Base-by-base conservation (phyloP, 2,797 vertebrate species). In the Gobionotothen gibberifrons region DNA sequence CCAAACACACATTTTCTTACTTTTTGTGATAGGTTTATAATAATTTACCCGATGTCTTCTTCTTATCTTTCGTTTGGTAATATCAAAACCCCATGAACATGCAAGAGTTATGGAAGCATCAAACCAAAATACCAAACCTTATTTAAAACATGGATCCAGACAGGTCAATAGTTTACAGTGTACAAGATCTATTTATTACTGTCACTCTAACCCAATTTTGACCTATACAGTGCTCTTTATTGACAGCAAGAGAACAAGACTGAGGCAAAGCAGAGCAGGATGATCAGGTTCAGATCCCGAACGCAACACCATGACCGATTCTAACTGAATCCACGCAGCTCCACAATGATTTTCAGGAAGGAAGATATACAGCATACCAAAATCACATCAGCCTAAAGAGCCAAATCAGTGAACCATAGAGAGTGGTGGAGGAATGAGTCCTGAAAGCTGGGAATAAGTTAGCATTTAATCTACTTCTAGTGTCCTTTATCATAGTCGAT, bases 231-330 rank as follows among this genome's bases (percentile, higher is more conserved):
- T 11, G 55, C 19, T 72, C 67, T 64, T 60, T 76, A 78, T 56
- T 72, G 84, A 82, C 76, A 81, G 63, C 49, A 61, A 48, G 29
- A 17, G 61, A 44, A 57, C 51, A 21, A 16, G 39, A 66, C 2
- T 89, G 87, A 90, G 64, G 68, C 43, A 85, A 90, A 87, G 58
- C 90, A 92, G 90, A 87, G 71, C 81, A 81, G 81, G 81, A 81
- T 48, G 56, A 75, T 68, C 40, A 26, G 60, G 63, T 83, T 74
- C 48, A 69, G 36, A 62, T 42, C 39, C 53, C 3, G 17, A 63
- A 51, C 2, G 17, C 52, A 55, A 64, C 52, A 62, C 57, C 42
- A 36, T 15, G 42, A 59, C 79, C 56, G 3, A 77, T 72, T 26
- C 15, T 87, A 86, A 85, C 69, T 57, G 47, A 76, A 85, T 88